Evolutionary conservation across 30 jellyfish, hydroid and myxozoan species (phyloP), one percentile per base, ranked within the genome.

Genomic region (Nemopilema nomurai): DNA sequence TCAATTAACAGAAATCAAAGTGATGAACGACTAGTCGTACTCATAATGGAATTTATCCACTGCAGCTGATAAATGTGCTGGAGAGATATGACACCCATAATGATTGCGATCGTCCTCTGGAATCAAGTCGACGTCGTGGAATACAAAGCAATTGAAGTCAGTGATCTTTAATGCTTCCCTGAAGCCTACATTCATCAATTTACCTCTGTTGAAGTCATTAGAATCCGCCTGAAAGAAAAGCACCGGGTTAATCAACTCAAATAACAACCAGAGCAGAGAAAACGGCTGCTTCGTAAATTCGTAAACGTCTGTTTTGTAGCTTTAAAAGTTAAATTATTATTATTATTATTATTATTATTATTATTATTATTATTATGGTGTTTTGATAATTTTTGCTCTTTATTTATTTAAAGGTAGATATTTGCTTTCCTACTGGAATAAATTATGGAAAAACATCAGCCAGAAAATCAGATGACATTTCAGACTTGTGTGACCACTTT

Each of bases 71-170:
- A 94, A 62, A 74, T 94, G 99, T 69, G 72, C 71, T n/a, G 99
- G 99, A n/a, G 99, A 94, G 29, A 67, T 74, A 29, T 66, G 77
- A 66, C 99, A 94, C 21, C 93, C 99, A 79, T 89, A 94, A 74
- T 78, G 79, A 31, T 83, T 94, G 27, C 79, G 76, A 64, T 94
- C 99, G 63, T 94, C 81, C 74, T 94, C 99, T 17, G 99, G 99
- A 16, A 94, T 71, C 30, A 94, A 65, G 82, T 94, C 99, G 49
- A 94, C 97, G 51, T 94, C 99, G 51, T 94, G 99, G 62, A 94
- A 89, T 1, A 94, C 92, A 66, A 94, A 89, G 49, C 99, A 94
- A 28, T 78, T 62, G 79, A 72, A 94, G 23, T 88, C 93, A 7
- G 65, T 93, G 50, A 21, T 22, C 26, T 77, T 77, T 51, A 74